A percentile compares a stretch with the other conserved stretches of the same genome.
phyloP scores from a whole-genome alignment of 2,113 vertebrate genomes.

The Promerops cafer region DNA sequence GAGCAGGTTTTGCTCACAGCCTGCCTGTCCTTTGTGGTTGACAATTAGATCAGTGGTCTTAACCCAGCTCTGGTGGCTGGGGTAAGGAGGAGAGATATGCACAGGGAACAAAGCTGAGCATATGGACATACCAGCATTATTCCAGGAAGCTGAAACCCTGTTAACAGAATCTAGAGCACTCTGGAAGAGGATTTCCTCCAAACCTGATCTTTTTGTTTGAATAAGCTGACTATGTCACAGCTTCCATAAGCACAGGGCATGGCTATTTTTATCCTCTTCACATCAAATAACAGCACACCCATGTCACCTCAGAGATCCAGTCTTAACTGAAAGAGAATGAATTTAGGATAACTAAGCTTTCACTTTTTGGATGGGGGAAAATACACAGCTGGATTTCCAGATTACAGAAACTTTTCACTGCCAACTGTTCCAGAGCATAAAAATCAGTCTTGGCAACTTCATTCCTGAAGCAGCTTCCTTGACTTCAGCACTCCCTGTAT shows the following conservation, averaged over 20 bases:
- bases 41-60: background rate
- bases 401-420: background rate
- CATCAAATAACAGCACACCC: background rate
- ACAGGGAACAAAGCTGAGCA: background rate
- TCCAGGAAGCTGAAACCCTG: background rate
- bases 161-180: background rate
- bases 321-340: background rate
- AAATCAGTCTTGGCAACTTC: background rate
- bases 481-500: background rate
- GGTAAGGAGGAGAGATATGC: background rate
- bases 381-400: background rate
- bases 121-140: background rate
- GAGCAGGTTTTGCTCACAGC: conserved; percentile 34
- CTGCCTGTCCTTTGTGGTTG: background rate
- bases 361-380: background rate
- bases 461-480: background rate
- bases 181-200: background rate
- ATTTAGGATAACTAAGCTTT: background rate
- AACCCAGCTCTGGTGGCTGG: background rate
- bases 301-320: background rate
- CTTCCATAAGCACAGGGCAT: background rate
- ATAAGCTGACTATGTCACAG: background rate
- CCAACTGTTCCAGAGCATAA: background rate
- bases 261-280: background rate
- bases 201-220: background rate